A percentile compares a stretch with the other conserved stretches of the same genome.
Conservation (phyloP, 2,888 invertebrate species). For the Entomobrya proxima region DNA sequence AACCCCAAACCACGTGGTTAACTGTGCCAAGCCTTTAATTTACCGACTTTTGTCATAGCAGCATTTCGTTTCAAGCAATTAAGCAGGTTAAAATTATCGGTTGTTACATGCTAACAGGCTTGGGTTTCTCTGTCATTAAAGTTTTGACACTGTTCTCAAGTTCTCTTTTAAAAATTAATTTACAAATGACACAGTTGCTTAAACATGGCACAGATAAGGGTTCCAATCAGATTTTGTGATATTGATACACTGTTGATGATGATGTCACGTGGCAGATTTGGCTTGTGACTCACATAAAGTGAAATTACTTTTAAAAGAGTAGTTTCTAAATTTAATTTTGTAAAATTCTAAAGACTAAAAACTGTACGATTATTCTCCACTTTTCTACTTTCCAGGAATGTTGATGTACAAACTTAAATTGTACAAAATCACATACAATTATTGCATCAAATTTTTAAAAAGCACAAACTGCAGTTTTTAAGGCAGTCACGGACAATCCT, state of each 20-base stretch:
- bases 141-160: too few relatives aligned
- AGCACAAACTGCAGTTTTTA: too few relatives aligned
- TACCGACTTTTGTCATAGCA: too few relatives aligned
- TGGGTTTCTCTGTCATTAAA: too few relatives aligned
- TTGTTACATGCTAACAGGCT: too few relatives aligned
- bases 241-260: background rate
- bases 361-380: background rate
- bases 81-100: too few relatives aligned
- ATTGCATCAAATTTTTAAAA: too few relatives aligned
- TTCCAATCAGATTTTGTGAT: background rate
- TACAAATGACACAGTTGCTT: background rate
- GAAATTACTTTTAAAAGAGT: too few relatives aligned
- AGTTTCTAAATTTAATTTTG: background rate
- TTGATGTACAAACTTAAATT: background rate
- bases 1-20: too few relatives aligned
- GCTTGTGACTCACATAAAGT: too few relatives aligned
- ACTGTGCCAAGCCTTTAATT: too few relatives aligned
- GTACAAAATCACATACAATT: background rate
- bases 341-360: background rate
- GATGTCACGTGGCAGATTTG: background rate
- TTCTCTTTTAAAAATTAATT: background rate
- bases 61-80: too few relatives aligned
- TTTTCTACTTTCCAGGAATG: slow-evolving; percentile 2
- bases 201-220: background rate
- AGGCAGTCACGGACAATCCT: background rate